These are phyloP conservation scores for Halocaridina rubra DNA, from an alignment of 2,888 invertebrate species.

Conservation along the genomic window DNA sequence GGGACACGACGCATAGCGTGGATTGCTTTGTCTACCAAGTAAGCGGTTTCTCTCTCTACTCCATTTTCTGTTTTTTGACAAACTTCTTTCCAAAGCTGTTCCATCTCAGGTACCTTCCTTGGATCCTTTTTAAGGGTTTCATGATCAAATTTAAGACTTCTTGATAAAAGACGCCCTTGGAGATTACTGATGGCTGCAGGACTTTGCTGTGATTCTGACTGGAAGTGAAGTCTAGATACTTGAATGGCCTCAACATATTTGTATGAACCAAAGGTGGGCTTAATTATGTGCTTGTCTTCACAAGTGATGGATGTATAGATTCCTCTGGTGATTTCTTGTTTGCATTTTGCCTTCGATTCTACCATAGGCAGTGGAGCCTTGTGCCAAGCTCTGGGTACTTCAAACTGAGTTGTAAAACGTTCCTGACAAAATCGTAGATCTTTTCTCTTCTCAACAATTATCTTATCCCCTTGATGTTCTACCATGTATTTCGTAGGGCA, in stretches of 20 bases:
- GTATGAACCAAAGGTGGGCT: conserved; percentile 28
- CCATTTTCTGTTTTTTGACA: conserved; percentile 24
- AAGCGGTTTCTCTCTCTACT: conserved; percentile 21
- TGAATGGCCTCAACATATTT: conserved; percentile 38
- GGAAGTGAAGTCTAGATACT: conserved; percentile 22
- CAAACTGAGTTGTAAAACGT: conserved; percentile 28
- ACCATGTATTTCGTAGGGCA: conserved; percentile 37
- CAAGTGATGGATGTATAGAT: conserved; percentile 33
- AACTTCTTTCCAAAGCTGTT: neutral
- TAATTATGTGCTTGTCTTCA: conserved; percentile 31
- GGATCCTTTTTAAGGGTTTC: conserved; percentile 23
- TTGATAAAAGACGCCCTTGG: neutral
- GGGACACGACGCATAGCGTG: conserved; percentile 20
- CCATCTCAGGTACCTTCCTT: conserved; percentile 12
- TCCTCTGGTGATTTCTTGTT: conserved; percentile 26
- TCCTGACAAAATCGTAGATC: conserved; percentile 27
- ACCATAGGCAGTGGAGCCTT: conserved; percentile 34
- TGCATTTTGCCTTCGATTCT: conserved; percentile 27
- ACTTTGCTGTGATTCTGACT: neutral
- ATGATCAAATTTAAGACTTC: conserved; percentile 15
- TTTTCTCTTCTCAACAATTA: conserved; percentile 36
- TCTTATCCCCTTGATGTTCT: neutral
- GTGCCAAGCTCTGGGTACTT: conserved; percentile 18
- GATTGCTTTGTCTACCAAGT: conserved; percentile 11
- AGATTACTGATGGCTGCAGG: neutral